A percentile compares a stretch with the other conserved stretches of the same genome.
phyloP scores from a whole-genome alignment of 2,113 vertebrate species.

The Oryzias woworae region DNA sequence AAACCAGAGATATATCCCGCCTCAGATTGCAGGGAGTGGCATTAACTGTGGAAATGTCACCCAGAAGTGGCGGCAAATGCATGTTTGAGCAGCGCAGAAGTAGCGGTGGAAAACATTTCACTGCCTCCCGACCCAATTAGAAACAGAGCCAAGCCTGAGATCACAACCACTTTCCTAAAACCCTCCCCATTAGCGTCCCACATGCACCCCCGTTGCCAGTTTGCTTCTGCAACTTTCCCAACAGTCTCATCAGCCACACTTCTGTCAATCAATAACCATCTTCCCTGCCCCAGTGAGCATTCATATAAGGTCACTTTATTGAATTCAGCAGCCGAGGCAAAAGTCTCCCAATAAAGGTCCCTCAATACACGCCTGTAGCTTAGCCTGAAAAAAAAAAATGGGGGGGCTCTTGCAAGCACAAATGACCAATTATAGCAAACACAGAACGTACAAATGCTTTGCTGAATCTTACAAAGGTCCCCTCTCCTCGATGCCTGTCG shows the following conservation, averaged over 20 bases:
- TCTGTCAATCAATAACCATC: slow-evolving; percentile 71
- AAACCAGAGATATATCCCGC: slow-evolving; percentile 35
- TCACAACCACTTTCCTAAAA: slow-evolving; percentile 28
- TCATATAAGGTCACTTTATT: slow-evolving; percentile 75
- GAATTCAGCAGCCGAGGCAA: slow-evolving; percentile 53
- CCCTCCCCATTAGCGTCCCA: slow-evolving; percentile 5
- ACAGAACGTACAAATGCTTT: not conserved
- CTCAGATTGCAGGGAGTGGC: slow-evolving; percentile 23
- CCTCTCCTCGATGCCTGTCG: slow-evolving; percentile 1
- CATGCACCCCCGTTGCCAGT: slow-evolving; percentile 54
- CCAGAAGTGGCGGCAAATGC: slow-evolving; percentile 12
- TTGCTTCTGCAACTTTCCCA: slow-evolving; percentile 69
- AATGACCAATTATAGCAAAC: slow-evolving; percentile 56
- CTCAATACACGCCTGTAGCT: slow-evolving; percentile 28
- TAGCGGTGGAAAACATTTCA: not conserved
- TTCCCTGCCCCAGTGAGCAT: slow-evolving; percentile 55
- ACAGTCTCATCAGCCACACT: slow-evolving; percentile 64
- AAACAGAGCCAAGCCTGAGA: slow-evolving; percentile 33
- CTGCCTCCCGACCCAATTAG: slow-evolving; percentile 20
- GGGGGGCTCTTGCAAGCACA: slow-evolving; percentile 8
- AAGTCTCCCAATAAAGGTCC: slow-evolving; percentile 50
- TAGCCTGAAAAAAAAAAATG: not conserved
- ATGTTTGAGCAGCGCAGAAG: not conserved
- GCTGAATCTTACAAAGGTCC: not conserved
- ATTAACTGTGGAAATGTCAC: slow-evolving; percentile 21